Evolutionary conservation across 2,888 invertebrate genomes (phyloP).

Genomic region (Perithous albicinctus): DNA sequence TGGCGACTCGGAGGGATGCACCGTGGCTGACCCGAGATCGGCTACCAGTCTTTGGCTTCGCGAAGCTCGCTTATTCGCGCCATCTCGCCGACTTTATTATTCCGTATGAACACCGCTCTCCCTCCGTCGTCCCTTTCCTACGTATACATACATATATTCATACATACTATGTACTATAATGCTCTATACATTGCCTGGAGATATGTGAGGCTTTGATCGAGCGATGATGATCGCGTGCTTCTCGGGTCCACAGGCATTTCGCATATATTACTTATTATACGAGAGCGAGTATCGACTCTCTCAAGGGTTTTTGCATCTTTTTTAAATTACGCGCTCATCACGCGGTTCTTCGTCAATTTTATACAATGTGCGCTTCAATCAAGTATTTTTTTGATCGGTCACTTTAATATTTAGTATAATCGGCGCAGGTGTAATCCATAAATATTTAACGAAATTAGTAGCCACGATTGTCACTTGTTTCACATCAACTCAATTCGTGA

Average conservation of each 20-base stretch:
- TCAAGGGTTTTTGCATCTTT: no score
- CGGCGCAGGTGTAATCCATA: not conserved
- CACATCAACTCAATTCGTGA: not conserved
- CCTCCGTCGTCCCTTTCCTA: not conserved
- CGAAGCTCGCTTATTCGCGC: conserved; percentile 60
- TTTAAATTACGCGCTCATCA: not conserved
- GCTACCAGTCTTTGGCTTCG: conserved; percentile 64
- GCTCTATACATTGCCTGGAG: conserved; percentile 55
- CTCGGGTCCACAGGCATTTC: conserved; percentile 42
- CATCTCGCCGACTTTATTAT: conserved; percentile 59
- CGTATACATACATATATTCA: not conserved
- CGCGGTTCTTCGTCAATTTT: not conserved
- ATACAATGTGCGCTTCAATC: not conserved
- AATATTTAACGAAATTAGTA: not conserved
- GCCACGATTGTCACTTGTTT: not conserved
- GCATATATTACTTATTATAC: conserved; percentile 46
- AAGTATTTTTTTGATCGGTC: not conserved
- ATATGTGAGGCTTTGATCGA: conserved; percentile 53
- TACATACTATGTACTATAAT: conserved; percentile 26
- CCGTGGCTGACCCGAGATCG: conserved; percentile 62
- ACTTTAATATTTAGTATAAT: not conserved
- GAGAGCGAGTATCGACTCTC: conserved; percentile 4
- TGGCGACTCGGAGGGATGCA: conserved; percentile 73
- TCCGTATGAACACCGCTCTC: conserved; percentile 35
- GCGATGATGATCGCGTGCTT: conserved; percentile 59